These are phyloP conservation scores for Limnephilus rhombicus DNA, from an alignment of 2,888 invertebrate species.

Conservation along the genomic window DNA sequence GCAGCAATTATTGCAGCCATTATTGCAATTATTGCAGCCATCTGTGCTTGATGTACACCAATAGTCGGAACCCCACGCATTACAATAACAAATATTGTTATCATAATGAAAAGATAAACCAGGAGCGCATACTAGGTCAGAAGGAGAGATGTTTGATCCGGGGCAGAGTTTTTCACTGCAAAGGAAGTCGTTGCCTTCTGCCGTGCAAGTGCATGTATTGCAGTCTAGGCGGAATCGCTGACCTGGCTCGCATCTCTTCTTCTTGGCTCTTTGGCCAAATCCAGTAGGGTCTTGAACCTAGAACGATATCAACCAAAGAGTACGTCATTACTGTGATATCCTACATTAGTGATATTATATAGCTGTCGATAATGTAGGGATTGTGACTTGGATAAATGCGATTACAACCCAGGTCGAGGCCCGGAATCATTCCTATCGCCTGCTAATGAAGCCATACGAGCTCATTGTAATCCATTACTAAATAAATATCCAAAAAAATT, in stretches of 20 bases:
- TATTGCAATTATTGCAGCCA: not conserved
- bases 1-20: too few relatives aligned
- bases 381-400: too few relatives aligned
- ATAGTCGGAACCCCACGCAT: not conserved
- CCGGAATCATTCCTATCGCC: too few relatives aligned
- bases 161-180: not conserved
- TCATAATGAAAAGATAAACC: not conserved
- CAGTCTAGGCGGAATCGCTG: not conserved
- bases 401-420: too few relatives aligned
- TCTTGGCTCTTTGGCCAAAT: not conserved
- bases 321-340: not conserved
- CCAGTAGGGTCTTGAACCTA: not conserved
- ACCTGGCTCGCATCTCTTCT: not conserved
- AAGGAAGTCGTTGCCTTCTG: conserved; percentile 4
- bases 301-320: not conserved
- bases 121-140: not conserved
- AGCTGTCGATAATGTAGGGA: too few relatives aligned
- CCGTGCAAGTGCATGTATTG: not conserved
- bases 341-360: too few relatives aligned
- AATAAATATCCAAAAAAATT: too few relatives aligned
- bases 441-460: too few relatives aligned
- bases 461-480: too few relatives aligned
- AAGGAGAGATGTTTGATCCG: not conserved
- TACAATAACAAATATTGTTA: not conserved
- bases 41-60: not conserved